Base-by-base conservation (phyloP, 1,140 invertebrate species). In the Scaptodrosophila lebanonensis region DNA sequence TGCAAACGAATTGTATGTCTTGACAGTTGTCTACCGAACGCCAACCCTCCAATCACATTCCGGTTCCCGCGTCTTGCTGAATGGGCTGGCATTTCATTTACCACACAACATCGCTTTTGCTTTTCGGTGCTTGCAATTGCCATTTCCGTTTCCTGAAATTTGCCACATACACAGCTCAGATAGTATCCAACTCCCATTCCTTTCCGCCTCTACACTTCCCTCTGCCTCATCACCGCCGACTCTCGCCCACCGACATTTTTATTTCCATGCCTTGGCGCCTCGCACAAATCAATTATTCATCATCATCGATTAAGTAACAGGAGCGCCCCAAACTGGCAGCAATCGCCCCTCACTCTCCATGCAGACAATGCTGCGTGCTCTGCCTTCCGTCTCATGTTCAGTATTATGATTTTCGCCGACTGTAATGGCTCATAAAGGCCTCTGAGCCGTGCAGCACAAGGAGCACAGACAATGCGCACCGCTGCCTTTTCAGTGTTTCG, bases 141-240 rank as follows among this genome's bases (percentile, higher is more conserved):
- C 73, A 79, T 79, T 79, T 79, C 73, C 73, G 73, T 67, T 79
- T 79, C 73, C 73, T 79, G 73, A 79, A 79, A 79, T 79, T 79
- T 79, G 73, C 73, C 73, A 79, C 77, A 72, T 67, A 77, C 68
- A 67, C 71, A 20, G 33, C 42, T 40, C 35, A 52, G 30, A 44
- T 29, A 45, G 2, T 69, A 59, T 62, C 64, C 64, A 17, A 48
- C 50, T 30, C 44, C 54, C 54, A 48, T 57, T 15, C 25, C 22
- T 4, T 1, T 5, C 42, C 11, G 4, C 20, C 8, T 15, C 3
- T n/a, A n/a, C n/a, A n/a, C n/a, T 13, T 1, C 12, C 22, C 22
- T 8, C 22, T 13, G n/a, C 6, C 12, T 13, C 16, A 13, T 9
- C 11, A 8, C 11, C 30, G 6, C 9, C 11, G 12, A 51, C 49